Base-by-base conservation (phyloP, 2,797 vertebrate species). In the Dendrocincla fuliginosa region DNA sequence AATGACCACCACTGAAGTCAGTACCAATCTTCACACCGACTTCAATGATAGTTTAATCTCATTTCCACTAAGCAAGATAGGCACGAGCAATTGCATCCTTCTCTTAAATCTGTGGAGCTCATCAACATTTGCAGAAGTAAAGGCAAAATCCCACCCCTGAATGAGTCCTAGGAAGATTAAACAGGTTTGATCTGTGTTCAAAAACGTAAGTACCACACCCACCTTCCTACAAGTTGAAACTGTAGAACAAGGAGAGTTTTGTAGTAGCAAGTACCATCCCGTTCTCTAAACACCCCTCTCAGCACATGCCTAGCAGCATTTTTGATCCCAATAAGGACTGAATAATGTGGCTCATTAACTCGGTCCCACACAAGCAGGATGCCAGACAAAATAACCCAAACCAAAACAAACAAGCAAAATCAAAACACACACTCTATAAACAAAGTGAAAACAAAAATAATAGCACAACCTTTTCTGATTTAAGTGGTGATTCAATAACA, bases 21-120 rank as follows among this genome's bases (percentile, higher is more conserved):
- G 83, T 35, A 75, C 75, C 87, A 87, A 55, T 83, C 75, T 89
- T 85, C 78, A 50, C 50, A 63, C 39, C 44, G 88, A 81, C 78
- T 94, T 73, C 68, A 94, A 89, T 75, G 60, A 11, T 11, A 93
- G 71, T 68, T 92, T 85, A 92, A 95, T 87, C 92, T 76, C 52
- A 70, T 89, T 80, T 82, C 64, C 89, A 41, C 89, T 89, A 61
- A 92, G 93, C 49, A 74, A 64, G 61, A 93, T 41, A 89, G 80
- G 60, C 75, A 74, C 46, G 87, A 93, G 68, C 82, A 93, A 96
- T 84, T 93, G 77, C 64, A 87, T 73, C 70, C 59, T 75, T 68
- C 57, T 68, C 57, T 91, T 67, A 89, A 94, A 94, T 92, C 94
- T 89, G 37, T 37, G 55, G 64, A 92, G 56, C 44, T 91, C 84